Evolutionary conservation across 2,797 vertebrate genomes (phyloP), one percentile per base, ranked within the genome.

Genomic region (Lagorchestes hirsutus): DNA sequence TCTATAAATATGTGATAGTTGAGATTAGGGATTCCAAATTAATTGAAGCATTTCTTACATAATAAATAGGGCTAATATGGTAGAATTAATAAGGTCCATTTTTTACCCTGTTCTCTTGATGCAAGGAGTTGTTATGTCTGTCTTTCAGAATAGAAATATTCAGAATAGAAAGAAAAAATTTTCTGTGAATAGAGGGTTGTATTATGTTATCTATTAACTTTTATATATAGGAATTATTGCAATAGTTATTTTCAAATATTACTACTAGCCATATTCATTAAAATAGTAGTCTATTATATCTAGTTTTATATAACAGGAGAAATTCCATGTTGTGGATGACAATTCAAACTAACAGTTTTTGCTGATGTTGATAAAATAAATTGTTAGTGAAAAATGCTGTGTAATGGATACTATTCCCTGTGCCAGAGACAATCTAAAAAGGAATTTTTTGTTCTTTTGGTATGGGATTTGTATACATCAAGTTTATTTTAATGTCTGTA

Each of bases 241-340:
- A 95, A 31, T 94, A 91, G 95, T 94, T 59, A 90, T 82, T 96
- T 96, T 93, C n/a, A 90, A 46, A 1, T 91, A n/a, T 94, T 95
- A 62, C 55, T 93, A 93, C 90, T 34, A 34, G 29, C 91, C 90
- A 90, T 95, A 67, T 93, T 93, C 16, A 95, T 93, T 95, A 90
- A 95, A 91, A 50, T n/a, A 50, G 55, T 94, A 92, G 96, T 94
- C 59, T 91, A 11, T 34, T 91, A 2, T 93, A 27, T 93, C 87
- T 90, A 0, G 9, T 87, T 50, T 87, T 46, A 27, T 87, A 50
- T 87, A 27, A 87, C 9, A 46, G 40, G 40, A 87, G 40, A 50
- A 82, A 96, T 96, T 95, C 90, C 28, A 31, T 95, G 58, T 95
- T 27, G 22, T 87, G 5, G 67, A 54, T 92, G 59, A 94, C 27